Percentiles rank a stretch among this genome's conserved stretches.
These are phyloP conservation scores for Drosophila rubida DNA, from an alignment of 2,888 invertebrate genomes.

Conservation along the genomic window DNA sequence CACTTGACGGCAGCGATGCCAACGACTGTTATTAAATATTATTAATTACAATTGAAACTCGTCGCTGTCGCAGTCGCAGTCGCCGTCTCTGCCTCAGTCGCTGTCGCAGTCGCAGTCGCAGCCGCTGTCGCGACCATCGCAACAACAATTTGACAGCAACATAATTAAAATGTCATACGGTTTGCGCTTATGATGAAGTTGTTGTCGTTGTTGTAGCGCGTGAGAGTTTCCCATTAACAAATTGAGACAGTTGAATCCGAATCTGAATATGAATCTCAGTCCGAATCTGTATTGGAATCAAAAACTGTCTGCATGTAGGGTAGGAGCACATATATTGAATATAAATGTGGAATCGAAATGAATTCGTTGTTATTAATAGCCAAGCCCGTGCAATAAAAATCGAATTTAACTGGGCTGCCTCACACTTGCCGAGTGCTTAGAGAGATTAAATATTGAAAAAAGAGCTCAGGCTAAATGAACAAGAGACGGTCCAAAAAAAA, in stretches of 20 bases:
- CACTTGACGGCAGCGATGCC: constrained; percentile 64
- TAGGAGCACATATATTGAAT: constrained; percentile 33
- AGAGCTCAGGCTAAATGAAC: background rate
- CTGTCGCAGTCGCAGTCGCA: constrained; percentile 23
- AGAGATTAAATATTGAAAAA: constrained; percentile 8
- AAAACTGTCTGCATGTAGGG: constrained; percentile 33
- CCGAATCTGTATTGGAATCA: constrained; percentile 23
- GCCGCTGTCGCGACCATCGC: constrained; percentile 7
- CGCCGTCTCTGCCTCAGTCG: constrained; percentile 18
- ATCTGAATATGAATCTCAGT: constrained; percentile 19
- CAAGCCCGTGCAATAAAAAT: constrained; percentile 44
- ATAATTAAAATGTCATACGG: constrained; percentile 79
- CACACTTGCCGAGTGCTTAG: constrained; percentile 39
- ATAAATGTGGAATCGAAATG: constrained; percentile 35
- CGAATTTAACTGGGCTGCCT: constrained; percentile 40
- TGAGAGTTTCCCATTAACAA: constrained; percentile 68
- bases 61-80: constrained; percentile 25
- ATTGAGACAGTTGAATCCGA: constrained; percentile 45
- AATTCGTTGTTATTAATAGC: constrained; percentile 47
- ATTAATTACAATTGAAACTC: constrained; percentile 74
- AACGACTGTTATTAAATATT: constrained; percentile 74
- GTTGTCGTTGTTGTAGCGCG: constrained; percentile 39
- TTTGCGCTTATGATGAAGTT: constrained; percentile 29
- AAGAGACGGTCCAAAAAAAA: background rate
- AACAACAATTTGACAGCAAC: constrained; percentile 72